phyloP scores from a whole-genome alignment of 1,140 invertebrate species.

The Meteorus sp. region DNA sequence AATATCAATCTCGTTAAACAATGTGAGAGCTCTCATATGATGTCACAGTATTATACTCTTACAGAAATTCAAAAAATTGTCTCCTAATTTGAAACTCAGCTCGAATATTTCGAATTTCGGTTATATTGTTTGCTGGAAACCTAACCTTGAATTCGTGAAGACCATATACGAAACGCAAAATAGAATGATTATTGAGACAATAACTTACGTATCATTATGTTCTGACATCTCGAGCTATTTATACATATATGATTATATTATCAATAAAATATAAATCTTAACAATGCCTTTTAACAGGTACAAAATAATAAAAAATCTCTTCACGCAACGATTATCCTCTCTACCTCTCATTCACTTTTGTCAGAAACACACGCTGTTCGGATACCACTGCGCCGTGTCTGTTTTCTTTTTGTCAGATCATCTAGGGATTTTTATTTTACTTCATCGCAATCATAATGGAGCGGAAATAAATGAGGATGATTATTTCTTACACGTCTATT shows the following conservation, averaged over 20 bases:
- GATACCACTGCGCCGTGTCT: background rate
- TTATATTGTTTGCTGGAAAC: too few species aligned
- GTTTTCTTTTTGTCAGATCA: too few species aligned
- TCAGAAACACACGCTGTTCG: background rate
- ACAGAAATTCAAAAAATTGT: too few species aligned
- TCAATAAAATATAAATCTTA: slow-evolving; percentile 13
- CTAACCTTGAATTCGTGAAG: background rate
- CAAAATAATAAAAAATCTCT: slow-evolving; percentile 12
- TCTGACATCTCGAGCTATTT: slow-evolving; percentile 21
- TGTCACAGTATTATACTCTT: too few species aligned
- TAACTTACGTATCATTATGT: slow-evolving; percentile 23
- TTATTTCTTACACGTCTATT: too few species aligned
- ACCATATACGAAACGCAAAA: background rate
- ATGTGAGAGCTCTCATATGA: too few species aligned
- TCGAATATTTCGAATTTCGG: too few species aligned
- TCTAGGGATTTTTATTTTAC: too few species aligned
- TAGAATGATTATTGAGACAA: background rate
- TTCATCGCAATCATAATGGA: too few species aligned
- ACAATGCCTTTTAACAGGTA: slow-evolving; percentile 22
- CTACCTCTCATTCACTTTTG: background rate
- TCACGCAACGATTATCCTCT: background rate
- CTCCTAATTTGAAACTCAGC: too few species aligned
- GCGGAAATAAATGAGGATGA: too few species aligned
- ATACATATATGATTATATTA: slow-evolving; percentile 32
- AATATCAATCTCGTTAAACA: too few species aligned